Conservation (phyloP, 2,888 invertebrate genomes). For the Orthonevra nobilis region DNA sequence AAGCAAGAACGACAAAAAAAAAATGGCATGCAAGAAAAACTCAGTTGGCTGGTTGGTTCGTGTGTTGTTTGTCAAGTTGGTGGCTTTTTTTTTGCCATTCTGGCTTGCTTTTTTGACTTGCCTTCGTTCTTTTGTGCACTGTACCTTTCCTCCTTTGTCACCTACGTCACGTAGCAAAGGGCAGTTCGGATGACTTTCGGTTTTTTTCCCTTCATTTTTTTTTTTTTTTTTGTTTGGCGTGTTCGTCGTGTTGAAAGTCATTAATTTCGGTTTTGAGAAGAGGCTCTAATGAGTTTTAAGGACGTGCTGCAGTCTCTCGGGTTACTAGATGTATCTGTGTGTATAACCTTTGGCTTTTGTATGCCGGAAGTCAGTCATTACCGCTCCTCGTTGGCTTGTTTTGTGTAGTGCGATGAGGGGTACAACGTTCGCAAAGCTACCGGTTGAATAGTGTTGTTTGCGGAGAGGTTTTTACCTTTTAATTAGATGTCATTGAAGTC, state of each 20-base stretch:
- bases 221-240: constrained; percentile 6
- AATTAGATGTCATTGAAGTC: constrained; percentile 71
- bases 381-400: constrained; percentile 61
- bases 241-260: constrained; percentile 64
- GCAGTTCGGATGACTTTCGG: no score
- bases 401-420: background rate
- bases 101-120: constrained; percentile 9
- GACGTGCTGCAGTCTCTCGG: constrained; percentile 63
- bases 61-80: constrained; percentile 70
- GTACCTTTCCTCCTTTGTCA: constrained; percentile 46
- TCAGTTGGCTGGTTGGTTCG: constrained; percentile 37
- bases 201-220: constrained; percentile 36
- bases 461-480: constrained; percentile 68
- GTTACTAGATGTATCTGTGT: constrained; percentile 32
- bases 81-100: constrained; percentile 18
- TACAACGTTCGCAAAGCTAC: constrained; percentile 52
- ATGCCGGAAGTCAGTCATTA: constrained; percentile 69
- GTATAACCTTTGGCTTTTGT: constrained; percentile 52
- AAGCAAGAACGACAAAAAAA: constrained; percentile 7
- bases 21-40: no score
- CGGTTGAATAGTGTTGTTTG: constrained; percentile 70
- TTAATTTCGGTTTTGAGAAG: constrained; percentile 70
- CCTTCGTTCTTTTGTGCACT: constrained; percentile 22
- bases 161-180: constrained; percentile 67
- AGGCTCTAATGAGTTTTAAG: constrained; percentile 70